These are phyloP conservation scores for Halichondria panicea DNA, from an alignment of 37 sponge, comb jelly and placozoan genomes.

Conservation along the genomic window DNA sequence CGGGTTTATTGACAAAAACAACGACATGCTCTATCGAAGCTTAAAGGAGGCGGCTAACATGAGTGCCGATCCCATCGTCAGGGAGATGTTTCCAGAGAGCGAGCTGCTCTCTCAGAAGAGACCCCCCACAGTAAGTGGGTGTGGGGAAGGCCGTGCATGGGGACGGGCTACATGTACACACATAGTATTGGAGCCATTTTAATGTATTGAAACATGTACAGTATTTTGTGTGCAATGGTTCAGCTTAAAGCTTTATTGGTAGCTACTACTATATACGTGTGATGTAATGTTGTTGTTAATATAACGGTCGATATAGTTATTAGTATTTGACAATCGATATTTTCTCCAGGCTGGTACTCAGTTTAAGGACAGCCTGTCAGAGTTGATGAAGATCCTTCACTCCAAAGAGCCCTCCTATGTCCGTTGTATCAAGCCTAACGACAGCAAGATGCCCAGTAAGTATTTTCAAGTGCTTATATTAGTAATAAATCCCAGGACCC, in stretches of 20 bases:
- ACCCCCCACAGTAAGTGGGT: conserved; percentile 68
- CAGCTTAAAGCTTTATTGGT: neutral
- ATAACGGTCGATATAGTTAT: conserved; percentile 11
- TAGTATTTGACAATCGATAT: neutral
- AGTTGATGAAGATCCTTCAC: conserved; percentile 74
- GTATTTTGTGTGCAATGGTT: neutral
- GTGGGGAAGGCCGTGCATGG: neutral
- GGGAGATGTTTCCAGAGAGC: conserved; percentile 53
- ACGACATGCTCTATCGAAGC: conserved; percentile 74
- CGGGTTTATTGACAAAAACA: conserved; percentile 91
- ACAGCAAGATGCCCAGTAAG: conserved; percentile 70
- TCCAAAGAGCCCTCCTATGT: conserved; percentile 82
- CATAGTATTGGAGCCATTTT: no score
- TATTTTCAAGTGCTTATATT: neutral
- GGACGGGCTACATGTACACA: neutral
- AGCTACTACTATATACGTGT: neutral
- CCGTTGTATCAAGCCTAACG: conserved; percentile 89
- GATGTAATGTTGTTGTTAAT: neutral
- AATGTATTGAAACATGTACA: no score
- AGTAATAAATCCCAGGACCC: no score
- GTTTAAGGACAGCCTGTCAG: conserved; percentile 73
- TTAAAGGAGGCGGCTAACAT: conserved; percentile 68
- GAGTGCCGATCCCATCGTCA: conserved; percentile 29
- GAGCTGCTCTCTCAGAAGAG: conserved; percentile 79
- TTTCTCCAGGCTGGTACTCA: conserved; percentile 76